Evolutionary conservation across 2,888 invertebrate species (phyloP).

Genomic region (Sthenelais limicola): DNA sequence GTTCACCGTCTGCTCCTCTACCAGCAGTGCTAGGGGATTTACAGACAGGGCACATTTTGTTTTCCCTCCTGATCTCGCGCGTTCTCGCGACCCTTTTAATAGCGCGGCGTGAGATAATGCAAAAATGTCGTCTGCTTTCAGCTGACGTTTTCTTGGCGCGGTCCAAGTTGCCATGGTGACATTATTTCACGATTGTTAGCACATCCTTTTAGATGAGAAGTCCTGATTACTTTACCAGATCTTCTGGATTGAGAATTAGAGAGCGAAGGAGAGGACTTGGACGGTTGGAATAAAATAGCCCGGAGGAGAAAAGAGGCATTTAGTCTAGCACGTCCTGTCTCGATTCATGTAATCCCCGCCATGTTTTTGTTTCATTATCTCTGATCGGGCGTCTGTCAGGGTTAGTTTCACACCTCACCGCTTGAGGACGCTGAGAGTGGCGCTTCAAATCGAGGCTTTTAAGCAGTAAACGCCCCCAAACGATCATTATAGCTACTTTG

Average conservation of each 20-base stretch:
- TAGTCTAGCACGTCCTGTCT: background rate
- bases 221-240: too few species aligned
- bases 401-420: conserved; percentile 35
- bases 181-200: too few species aligned
- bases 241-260: too few species aligned
- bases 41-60: too few species aligned
- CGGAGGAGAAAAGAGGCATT: background rate
- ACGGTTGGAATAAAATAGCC: background rate
- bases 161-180: too few species aligned
- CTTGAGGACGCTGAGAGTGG: conserved; percentile 16
- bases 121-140: too few species aligned
- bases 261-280: background rate
- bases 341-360: conserved; percentile 4
- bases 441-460: conserved; percentile 16
- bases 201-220: too few species aligned
- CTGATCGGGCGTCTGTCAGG: conserved; percentile 23
- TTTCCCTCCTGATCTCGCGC: too few species aligned
- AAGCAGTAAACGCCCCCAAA: conserved; percentile 11
- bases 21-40: conserved; percentile 16
- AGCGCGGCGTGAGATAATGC: too few species aligned
- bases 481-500: conserved; percentile 29
- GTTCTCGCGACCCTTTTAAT: too few species aligned
- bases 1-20: conserved; percentile 6
- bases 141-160: too few species aligned
- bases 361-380: conserved; percentile 41